Conservation (phyloP, 2,113 vertebrate genomes). For the Pseudopipra pipra region DNA sequence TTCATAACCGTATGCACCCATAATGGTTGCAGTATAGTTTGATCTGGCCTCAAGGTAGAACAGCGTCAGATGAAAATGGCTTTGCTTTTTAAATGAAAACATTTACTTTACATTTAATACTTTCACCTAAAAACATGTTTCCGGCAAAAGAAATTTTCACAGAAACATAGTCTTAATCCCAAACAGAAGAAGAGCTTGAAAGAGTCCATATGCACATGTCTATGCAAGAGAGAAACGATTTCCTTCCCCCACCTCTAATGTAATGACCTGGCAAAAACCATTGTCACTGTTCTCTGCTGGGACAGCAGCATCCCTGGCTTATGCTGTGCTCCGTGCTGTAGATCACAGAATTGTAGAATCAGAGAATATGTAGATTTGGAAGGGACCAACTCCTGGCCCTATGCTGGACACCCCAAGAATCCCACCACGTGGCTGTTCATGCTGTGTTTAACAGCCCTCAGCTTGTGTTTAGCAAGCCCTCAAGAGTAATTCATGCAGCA, state of each 20-base stretch:
- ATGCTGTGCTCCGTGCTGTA: rapidly evolving
- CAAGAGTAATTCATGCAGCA: not conserved
- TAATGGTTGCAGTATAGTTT: not conserved
- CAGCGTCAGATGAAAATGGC: not conserved
- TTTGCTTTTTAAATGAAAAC: not conserved
- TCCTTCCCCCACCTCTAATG: not conserved
- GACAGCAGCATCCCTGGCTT: not conserved
- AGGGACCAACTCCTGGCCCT: not conserved
- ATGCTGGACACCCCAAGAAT: rapidly evolving
- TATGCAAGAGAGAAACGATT: not conserved
- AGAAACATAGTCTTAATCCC: not conserved
- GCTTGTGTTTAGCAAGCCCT: rapidly evolving
- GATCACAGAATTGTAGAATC: not conserved
- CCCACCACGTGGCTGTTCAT: not conserved
- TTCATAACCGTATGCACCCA: not conserved
- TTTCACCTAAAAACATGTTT: not conserved
- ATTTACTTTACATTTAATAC: not conserved
- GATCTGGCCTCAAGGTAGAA: not conserved
- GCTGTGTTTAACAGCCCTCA: not conserved
- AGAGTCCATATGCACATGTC: not conserved
- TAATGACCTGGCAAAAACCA: not conserved
- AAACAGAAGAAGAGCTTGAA: not conserved
- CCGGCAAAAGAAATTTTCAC: not conserved
- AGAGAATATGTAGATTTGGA: not conserved
- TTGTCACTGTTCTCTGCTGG: rapidly evolving